Conservation (phyloP, 1,140 invertebrate genomes). For the Drosophila parvula region DNA sequence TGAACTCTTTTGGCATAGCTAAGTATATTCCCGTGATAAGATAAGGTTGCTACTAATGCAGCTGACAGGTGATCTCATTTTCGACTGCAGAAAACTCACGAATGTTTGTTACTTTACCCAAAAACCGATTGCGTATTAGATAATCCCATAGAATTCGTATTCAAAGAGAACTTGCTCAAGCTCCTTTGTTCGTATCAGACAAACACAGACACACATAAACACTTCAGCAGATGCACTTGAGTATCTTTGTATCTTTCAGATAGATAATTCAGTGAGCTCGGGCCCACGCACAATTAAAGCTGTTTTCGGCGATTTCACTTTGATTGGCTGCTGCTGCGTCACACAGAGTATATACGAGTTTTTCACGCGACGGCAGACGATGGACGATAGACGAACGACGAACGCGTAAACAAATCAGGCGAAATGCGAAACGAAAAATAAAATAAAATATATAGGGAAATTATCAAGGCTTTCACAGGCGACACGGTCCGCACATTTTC, state of each 20-base stretch:
- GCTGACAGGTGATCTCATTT: conserved; percentile 60
- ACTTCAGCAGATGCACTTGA: conserved; percentile 41
- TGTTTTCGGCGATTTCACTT: conserved; percentile 29
- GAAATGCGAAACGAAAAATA: conserved; percentile 54
- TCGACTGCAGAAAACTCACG: conserved; percentile 65
- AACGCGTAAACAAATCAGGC: conserved; percentile 51
- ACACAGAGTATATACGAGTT: conserved; percentile 27
- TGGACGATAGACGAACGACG: conserved; percentile 13
- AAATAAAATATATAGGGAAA: conserved; percentile 37
- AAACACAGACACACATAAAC: conserved; percentile 24
- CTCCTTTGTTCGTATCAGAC: conserved; percentile 44
- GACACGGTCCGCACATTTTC: conserved; percentile 75
- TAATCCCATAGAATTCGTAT: conserved; percentile 39
- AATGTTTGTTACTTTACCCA: conserved; percentile 31
- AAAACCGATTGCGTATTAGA: conserved; percentile 43
- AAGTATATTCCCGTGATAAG: conserved; percentile 35
- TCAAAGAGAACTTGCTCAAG: conserved; percentile 36
- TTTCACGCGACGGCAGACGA: conserved; percentile 13
- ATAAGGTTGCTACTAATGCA: conserved; percentile 35
- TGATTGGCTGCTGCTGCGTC: conserved; percentile 41
- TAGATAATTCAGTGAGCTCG: conserved; percentile 40
- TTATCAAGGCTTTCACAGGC: conserved; percentile 53
- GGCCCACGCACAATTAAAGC: conserved; percentile 59
- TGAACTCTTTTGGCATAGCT: conserved; percentile 32
- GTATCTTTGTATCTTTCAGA: conserved; percentile 48